These are phyloP conservation scores for Eulemur mongoz DNA, from an alignment of 2,797 vertebrate genomes.

Conservation along the genomic window DNA sequence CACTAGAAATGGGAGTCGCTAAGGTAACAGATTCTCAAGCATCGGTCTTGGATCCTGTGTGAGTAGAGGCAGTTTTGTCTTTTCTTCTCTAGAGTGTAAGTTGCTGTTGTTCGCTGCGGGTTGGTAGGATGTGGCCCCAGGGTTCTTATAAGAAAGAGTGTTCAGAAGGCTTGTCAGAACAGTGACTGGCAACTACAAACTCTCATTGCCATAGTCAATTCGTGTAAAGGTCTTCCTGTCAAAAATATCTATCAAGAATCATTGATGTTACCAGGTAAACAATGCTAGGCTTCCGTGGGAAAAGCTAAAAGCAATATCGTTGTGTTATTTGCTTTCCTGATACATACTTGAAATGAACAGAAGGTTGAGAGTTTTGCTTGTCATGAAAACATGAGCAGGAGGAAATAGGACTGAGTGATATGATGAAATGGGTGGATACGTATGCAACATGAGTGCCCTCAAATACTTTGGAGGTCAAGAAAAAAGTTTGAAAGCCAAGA, in stretches of 20 bases:
- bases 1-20: not conserved
- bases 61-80: not conserved
- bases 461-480: not conserved
- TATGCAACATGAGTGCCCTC: not conserved
- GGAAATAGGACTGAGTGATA: not conserved
- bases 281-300: not conserved
- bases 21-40: not conserved
- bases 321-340: not conserved
- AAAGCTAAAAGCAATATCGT: not conserved
- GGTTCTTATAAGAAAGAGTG: not conserved
- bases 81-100: not conserved
- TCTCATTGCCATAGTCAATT: not conserved
- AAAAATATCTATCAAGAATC: not conserved
- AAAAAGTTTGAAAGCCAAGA: not conserved
- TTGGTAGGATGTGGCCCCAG: not conserved
- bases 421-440: not conserved
- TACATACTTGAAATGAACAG: not conserved
- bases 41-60: not conserved
- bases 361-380: not conserved
- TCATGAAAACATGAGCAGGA: constrained; percentile 8
- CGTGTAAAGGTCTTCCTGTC: not conserved
- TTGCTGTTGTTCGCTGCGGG: not conserved
- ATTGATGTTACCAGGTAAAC: not conserved
- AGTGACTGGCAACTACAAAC: not conserved
- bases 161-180: not conserved